Conservation (phyloP, 2,113 vertebrate genomes). For the Solenodon paradoxus region DNA sequence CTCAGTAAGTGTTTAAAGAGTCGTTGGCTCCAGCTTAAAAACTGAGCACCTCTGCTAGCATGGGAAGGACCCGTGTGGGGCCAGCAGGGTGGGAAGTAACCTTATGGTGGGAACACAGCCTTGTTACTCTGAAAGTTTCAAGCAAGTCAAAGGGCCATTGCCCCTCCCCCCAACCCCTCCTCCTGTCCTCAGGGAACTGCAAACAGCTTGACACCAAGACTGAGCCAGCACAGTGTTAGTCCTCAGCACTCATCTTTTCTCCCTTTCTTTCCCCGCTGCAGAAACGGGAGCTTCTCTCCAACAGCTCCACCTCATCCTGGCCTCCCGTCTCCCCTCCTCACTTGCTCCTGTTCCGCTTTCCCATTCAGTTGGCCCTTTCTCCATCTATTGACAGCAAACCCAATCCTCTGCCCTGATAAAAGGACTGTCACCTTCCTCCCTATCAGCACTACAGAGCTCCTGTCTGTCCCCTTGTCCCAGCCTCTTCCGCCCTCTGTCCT, state of each 20-base stretch:
- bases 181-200: background rate
- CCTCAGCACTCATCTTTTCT: background rate
- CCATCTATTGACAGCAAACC: background rate
- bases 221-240: background rate
- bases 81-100: background rate
- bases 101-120: background rate
- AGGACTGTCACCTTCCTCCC: background rate
- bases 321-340: background rate
- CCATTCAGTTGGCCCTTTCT: background rate
- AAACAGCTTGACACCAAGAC: background rate
- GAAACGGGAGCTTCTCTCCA: accelerated
- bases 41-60: background rate
- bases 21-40: background rate
- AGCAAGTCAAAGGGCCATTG: background rate
- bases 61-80: accelerated
- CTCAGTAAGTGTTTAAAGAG: background rate
- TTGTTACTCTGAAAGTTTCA: background rate
- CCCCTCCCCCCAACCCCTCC: accelerated
- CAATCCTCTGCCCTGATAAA: background rate
- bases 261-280: background rate
- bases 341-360: background rate
- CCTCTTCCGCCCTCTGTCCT: background rate
- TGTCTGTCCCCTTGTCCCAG: accelerated
- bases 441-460: background rate
- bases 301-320: too few relatives aligned